These are phyloP conservation scores for Trematomus bernacchii DNA, from an alignment of 2,797 vertebrate species.

Conservation along the genomic window DNA sequence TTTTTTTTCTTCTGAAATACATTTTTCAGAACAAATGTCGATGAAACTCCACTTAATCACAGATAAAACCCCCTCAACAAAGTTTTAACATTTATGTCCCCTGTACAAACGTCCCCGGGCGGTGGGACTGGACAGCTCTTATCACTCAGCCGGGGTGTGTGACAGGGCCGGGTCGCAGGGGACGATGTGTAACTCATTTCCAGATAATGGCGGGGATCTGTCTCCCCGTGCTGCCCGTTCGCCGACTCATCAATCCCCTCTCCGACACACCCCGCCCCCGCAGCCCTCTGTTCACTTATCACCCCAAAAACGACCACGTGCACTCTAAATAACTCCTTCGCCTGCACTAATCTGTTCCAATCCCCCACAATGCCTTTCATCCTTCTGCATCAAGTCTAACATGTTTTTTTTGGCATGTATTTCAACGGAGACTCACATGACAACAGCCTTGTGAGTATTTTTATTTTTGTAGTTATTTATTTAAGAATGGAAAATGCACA, in stretches of 20 bases:
- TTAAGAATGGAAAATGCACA: no score
- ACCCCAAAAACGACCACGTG: slow-evolving; percentile 56
- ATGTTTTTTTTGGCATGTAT: slow-evolving; percentile 23
- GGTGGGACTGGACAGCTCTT: slow-evolving; percentile 51
- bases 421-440: slow-evolving; percentile 49
- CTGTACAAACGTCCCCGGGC: slow-evolving; percentile 3
- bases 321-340: slow-evolving; percentile 70
- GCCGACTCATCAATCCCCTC: slow-evolving; percentile 67
- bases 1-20: slow-evolving; percentile 1
- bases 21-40: slow-evolving; percentile 11
- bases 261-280: slow-evolving; percentile 63
- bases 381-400: slow-evolving; percentile 44
- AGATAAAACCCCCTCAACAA: background rate
- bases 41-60: slow-evolving; percentile 30
- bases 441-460: slow-evolving; percentile 27
- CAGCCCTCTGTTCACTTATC: slow-evolving; percentile 70
- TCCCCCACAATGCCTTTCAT: slow-evolving; percentile 67
- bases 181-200: slow-evolving; percentile 66
- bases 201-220: slow-evolving; percentile 74
- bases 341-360: slow-evolving; percentile 66
- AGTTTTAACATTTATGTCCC: slow-evolving; percentile 37
- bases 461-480: no score
- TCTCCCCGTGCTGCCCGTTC: slow-evolving; percentile 54
- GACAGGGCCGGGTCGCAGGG: slow-evolving; percentile 33
- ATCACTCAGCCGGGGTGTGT: slow-evolving; percentile 57